Evolutionary conservation across 2,113 vertebrate species (phyloP).

Genomic region (Phainopepla nitens): DNA sequence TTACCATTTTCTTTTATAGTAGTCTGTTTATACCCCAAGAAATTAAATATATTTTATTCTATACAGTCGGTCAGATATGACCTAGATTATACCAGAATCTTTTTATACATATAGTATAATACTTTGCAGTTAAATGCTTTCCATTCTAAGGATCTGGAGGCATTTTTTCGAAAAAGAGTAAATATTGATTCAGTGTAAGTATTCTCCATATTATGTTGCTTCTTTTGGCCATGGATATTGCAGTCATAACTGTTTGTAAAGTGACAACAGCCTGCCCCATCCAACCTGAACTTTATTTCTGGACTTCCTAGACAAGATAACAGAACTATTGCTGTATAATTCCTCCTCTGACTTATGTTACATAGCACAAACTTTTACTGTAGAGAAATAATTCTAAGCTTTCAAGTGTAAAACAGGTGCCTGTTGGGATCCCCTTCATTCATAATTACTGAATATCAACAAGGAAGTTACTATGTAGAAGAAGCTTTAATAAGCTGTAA

Average conservation of each 20-base stretch:
- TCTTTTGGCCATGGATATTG: neutral
- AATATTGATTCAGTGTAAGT: neutral
- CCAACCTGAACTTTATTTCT: neutral
- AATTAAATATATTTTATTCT: neutral
- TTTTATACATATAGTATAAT: neutral
- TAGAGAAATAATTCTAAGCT: neutral
- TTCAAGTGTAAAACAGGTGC: slow-evolving; percentile 39
- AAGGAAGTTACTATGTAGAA: neutral
- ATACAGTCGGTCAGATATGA: neutral
- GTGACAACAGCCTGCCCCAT: neutral
- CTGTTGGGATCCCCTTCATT: neutral
- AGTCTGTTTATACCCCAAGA: neutral
- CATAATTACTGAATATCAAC: slow-evolving; percentile 21
- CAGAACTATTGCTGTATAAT: neutral
- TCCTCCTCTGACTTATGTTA: neutral
- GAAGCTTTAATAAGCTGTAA: slow-evolving; percentile 17
- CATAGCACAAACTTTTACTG: neutral
- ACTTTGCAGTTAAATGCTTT: neutral
- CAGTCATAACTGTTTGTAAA: neutral
- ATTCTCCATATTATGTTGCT: neutral
- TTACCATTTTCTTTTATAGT: neutral
- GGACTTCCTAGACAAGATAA: neutral
- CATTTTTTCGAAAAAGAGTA: neutral
- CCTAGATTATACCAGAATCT: neutral
- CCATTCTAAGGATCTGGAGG: neutral